phyloP scores from a whole-genome alignment of 2,888 invertebrate genomes.

The Macropis europaea region DNA sequence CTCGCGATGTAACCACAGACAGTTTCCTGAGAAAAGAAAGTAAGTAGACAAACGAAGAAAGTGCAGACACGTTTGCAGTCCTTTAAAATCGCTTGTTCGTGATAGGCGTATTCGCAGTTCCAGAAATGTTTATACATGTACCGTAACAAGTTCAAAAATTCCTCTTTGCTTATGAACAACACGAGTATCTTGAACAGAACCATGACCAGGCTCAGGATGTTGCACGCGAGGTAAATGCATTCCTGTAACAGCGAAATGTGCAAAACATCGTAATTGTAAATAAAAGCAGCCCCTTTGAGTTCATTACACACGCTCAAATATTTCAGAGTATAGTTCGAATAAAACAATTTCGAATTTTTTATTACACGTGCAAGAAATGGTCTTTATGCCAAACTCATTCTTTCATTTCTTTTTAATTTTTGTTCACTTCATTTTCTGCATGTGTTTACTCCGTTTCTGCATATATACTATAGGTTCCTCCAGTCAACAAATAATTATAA shows the following conservation, averaged over 20 bases:
- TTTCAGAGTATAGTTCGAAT: too few species aligned
- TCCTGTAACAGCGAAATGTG: slow-evolving; percentile 45
- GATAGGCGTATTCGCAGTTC: slow-evolving; percentile 25
- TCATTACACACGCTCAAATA: too few species aligned
- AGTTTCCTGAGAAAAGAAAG: slow-evolving; percentile 28
- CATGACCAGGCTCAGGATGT: slow-evolving; percentile 44
- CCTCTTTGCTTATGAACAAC: slow-evolving; percentile 29
- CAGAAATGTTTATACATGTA: slow-evolving; percentile 44
- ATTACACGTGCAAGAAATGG: too few species aligned
- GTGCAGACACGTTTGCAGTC: not conserved
- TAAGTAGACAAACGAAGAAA: slow-evolving; percentile 29
- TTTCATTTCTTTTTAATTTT: too few species aligned
- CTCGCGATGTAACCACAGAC: not conserved
- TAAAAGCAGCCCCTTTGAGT: too few species aligned
- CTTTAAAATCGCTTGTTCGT: slow-evolving; percentile 4
- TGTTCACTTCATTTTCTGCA: too few species aligned
- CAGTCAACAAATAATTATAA: too few species aligned
- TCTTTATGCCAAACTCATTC: too few species aligned
- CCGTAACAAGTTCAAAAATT: slow-evolving; percentile 28
- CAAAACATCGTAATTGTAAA: too few species aligned
- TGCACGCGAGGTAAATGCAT: slow-evolving; percentile 41
- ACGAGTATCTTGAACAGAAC: slow-evolving; percentile 49
- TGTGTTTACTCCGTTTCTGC: too few species aligned
- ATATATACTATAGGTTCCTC: too few species aligned
- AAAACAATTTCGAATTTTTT: too few species aligned